Base-by-base conservation (phyloP, 2,113 vertebrate species). In the Nycticorax nycticorax region DNA sequence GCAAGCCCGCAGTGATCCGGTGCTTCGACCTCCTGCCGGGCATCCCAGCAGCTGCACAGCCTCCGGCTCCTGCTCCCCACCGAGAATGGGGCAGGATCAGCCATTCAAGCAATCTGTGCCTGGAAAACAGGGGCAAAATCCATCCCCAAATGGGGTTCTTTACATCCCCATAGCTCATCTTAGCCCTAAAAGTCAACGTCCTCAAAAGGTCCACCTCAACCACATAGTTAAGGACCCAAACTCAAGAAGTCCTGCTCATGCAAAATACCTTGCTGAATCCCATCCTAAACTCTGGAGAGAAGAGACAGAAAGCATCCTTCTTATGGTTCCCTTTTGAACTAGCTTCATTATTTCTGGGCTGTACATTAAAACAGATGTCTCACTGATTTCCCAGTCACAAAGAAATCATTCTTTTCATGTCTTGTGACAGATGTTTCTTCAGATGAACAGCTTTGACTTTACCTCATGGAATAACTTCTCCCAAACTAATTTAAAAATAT, bases 301-400 rank as follows among this genome's bases (percentile, higher is more conserved):
- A 64, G 43, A 96, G 73, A 89, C 80, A 89, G 89, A 92, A 95
- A 87, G 50, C 84, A 91, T 73, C 66, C 37, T 82, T 91, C 86
- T 95, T 66, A 68, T 73, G 59, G 88, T 16, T 91, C 87, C 27
- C 81, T 96, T 95, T 96, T 95, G 92, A 95, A 92, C 86, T 85
- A 41, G 30, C 67, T 92, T 63, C 74, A 79, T 95, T 95, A 95
- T 96, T 95, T 92, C 91, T 92, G 69, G 77, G 55, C 81, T 87
- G 86, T 89, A 95, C 86, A 85, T 97, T 89, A 95, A 96, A 95
- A 97, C 97, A 97, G 88, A 96, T 97, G 96, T 92, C 95, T 93
- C 96, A 95, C 94, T 97, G 92, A 97, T 95, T 95, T 87, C 76
- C 66, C 50, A 85, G 80, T 81, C 94, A 97, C 95, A 97, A 97